Evolutionary conservation across 1,140 invertebrate genomes (phyloP).

Genomic region (Vanessa atalanta): DNA sequence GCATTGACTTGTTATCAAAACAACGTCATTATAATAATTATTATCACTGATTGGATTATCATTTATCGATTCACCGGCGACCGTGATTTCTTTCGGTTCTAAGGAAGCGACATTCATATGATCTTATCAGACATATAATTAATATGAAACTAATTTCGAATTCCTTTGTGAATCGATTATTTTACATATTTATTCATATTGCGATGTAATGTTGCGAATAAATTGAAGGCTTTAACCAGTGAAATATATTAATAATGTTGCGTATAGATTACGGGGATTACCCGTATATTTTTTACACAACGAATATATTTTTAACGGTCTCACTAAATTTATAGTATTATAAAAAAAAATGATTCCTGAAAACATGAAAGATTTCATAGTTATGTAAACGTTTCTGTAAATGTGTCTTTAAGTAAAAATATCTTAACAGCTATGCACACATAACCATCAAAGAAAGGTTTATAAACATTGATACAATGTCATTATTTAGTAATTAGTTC

Average conservation of each 20-base stretch:
- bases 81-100: slow-evolving; percentile 54
- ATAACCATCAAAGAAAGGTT: not conserved
- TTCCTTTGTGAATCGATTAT: slow-evolving; percentile 6
- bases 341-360: too few relatives aligned
- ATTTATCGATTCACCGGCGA: slow-evolving; percentile 53
- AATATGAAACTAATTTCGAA: not conserved
- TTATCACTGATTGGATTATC: slow-evolving; percentile 38
- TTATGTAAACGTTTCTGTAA: not conserved
- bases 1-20: slow-evolving; percentile 39
- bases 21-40: slow-evolving; percentile 38
- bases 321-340: too few relatives aligned
- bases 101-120: slow-evolving; percentile 41
- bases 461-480: not conserved
- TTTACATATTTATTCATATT: not conserved
- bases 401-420: not conserved
- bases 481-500: slow-evolving; percentile 40
- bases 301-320: too few relatives aligned
- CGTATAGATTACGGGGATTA: too few relatives aligned
- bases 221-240: too few relatives aligned
- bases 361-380: too few relatives aligned
- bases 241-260: too few relatives aligned
- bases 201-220: too few relatives aligned
- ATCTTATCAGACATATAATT: slow-evolving; percentile 16
- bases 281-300: too few relatives aligned
- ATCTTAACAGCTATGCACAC: not conserved